Base-by-base conservation (phyloP, 2,888 invertebrate genomes). In the Chrysolina oricalcia region DNA sequence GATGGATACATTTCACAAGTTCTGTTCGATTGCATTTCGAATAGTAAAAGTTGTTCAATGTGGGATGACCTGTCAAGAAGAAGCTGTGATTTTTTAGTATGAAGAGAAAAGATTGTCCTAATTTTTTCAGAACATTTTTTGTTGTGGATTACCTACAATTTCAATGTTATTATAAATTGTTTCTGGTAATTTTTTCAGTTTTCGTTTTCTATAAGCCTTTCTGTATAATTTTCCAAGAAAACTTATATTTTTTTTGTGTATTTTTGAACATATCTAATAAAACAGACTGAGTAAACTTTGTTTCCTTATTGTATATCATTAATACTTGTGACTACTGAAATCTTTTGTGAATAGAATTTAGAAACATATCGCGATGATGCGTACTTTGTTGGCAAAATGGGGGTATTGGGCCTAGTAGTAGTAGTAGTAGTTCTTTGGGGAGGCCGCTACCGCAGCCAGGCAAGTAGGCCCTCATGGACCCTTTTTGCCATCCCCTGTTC, bases 251-350 rank as follows among this genome's bases (percentile, higher is more conserved):
- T 81, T 79, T 82, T 84, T 84, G 82, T 87, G 85, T 87, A 87
- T 87, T 86, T 86, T 86, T 85, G 85, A 84, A 87, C 87, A 87
- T 87, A 87, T 88, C 87, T 86, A 85, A 86, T 87, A 87, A 87
- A 67, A 87, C 85, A 86, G 87, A 87, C 87, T 87, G 87, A 87
- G 72, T 80, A 73, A 80, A 72, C 64, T 17, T n/a, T 23, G 11
- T 70, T 43, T 9, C 68, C 15, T 63, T 72, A 56, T 67, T 5
- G n/a, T n/a, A 27, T n/a, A 15, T 46, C 46, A 2, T 46, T 46
- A 15, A 15, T 46, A 3, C 15, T 46, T 46, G 46, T 1, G 0
- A 15, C 2, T 0, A 35, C 8, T 35, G 35, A 35, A 35, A 8
- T 35, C 35, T 35, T 35, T 35, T 3, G 35, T 35, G 35, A 35